phyloP scores from a whole-genome alignment of 2,888 invertebrate species.

The Mythimna lalbum region DNA sequence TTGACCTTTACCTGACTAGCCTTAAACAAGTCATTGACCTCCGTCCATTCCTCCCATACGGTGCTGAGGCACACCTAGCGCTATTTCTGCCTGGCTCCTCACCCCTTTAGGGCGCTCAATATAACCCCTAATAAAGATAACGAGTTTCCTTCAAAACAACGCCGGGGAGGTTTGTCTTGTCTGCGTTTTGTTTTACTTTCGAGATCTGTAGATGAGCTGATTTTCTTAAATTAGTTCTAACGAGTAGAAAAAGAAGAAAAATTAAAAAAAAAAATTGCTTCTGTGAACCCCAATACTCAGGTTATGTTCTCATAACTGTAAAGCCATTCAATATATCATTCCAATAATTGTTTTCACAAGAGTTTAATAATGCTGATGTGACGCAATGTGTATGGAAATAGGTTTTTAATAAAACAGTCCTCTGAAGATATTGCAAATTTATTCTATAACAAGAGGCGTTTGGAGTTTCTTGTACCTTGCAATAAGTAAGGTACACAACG shows the following conservation, averaged over 20 bases:
- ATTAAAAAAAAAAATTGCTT: neutral
- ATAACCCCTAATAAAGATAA: constrained; percentile 74
- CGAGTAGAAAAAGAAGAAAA: neutral
- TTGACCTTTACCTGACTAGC: constrained; percentile 39
- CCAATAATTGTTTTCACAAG: neutral
- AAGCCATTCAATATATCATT: neutral
- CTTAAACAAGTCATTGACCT: constrained; percentile 50
- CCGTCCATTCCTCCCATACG: constrained; percentile 28
- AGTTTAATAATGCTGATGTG: neutral
- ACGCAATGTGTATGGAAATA: constrained; percentile 33
- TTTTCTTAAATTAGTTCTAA: constrained; percentile 36
- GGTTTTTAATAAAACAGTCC: constrained; percentile 35
- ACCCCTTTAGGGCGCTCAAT: constrained; percentile 67
- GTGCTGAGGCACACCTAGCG: constrained; percentile 49
- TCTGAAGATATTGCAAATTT: constrained; percentile 42
- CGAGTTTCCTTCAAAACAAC: constrained; percentile 74
- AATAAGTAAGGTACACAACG: neutral
- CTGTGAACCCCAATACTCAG: neutral
- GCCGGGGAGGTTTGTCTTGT: constrained; percentile 68
- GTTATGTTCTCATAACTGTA: neutral
- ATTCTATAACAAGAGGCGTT: constrained; percentile 34
- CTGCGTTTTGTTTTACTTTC: constrained; percentile 31
- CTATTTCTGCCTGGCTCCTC: constrained; percentile 43
- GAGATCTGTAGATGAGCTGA: constrained; percentile 31
- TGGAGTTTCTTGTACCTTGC: neutral